Base-by-base conservation (phyloP, 2,113 vertebrate genomes). In the Heterotilapia buettikoferi region DNA sequence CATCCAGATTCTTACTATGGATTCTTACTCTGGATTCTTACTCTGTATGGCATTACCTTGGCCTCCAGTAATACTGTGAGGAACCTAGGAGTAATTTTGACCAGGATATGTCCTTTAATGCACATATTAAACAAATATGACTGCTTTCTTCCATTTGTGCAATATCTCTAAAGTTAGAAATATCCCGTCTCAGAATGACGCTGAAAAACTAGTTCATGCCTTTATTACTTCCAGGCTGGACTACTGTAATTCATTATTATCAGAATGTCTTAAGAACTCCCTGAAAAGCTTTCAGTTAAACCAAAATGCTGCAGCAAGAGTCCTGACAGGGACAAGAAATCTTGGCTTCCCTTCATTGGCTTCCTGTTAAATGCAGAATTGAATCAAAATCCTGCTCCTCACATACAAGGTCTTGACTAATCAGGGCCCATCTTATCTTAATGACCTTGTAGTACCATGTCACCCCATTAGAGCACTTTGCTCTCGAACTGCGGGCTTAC, bases 401-500 rank as follows among this genome's bases (percentile, higher is more conserved):
- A 59, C 56, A 59, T 31, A 2, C 57, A 18, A 61, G 57, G 14
- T 2, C 57, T 61, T 31, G 2, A 61, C 5, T 61, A 31, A 61
- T 61, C 14, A 18, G 57, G 26, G 1, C 26, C 14, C 8, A 61
- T 18, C 57, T 61, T 61, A 31, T 31, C 26, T 61, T 61, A 61
- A 61, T 61, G 26, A 31, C 26, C 26, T 61, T 61, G 14, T 31
- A 61, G 14, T 61, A 61, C 57, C 57, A 61, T 2, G 31, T 61
- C 57, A 61, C 57, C 1, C 26, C 1, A 61, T 61, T 6, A 31
- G 26, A 61, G 8, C 57, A 61, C 57, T 61, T 61, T 2, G 14
- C 26, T 61, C 57, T 61, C 7, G 8, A 1, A 1, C 26, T 61
- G 26, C 3, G 0, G 56, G 26, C 26, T 0, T 61, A 61, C 26